These are phyloP conservation scores for Microcebus tavaratra DNA, from an alignment of 2,113 vertebrate genomes.

Conservation along the genomic window DNA sequence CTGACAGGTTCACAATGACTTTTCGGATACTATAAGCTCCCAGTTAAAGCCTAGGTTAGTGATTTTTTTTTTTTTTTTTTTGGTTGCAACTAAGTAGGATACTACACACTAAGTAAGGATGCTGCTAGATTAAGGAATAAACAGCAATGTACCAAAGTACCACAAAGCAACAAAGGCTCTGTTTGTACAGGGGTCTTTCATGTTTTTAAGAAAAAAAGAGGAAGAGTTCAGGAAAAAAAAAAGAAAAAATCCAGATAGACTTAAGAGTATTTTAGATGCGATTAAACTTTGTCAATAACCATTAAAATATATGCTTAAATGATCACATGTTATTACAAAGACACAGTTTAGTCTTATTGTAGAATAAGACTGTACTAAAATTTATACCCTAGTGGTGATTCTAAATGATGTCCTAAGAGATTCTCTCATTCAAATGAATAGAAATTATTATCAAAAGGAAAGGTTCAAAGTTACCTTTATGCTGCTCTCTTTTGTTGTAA, in stretches of 20 bases:
- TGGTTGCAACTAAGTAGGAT: slow-evolving; percentile 1
- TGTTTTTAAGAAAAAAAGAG: background rate
- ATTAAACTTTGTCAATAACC: slow-evolving; percentile 37
- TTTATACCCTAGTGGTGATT: background rate
- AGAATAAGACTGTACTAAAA: slow-evolving; percentile 33
- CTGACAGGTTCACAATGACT: background rate
- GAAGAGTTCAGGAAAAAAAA: background rate
- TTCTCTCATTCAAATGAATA: background rate
- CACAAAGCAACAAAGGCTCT: slow-evolving; percentile 13
- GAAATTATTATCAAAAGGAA: slow-evolving; percentile 45
- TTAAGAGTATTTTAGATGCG: slow-evolving; percentile 29
- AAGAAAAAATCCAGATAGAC: slow-evolving; percentile 15
- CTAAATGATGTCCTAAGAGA: background rate
- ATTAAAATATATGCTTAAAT: slow-evolving; percentile 28
- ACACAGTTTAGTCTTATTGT: slow-evolving; percentile 10
- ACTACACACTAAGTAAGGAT: background rate
- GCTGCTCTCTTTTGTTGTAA: slow-evolving; percentile 50
- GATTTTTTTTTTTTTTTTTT: background rate
- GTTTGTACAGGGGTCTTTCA: background rate
- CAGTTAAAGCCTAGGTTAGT: background rate
- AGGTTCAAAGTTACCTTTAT: slow-evolving; percentile 41
- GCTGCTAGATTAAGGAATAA: slow-evolving; percentile 11
- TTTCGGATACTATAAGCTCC: background rate
- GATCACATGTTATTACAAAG: slow-evolving; percentile 8
- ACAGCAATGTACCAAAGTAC: slow-evolving; percentile 28